phyloP scores from a whole-genome alignment of 2,888 invertebrate species.

The Pterobdella sp. region DNA sequence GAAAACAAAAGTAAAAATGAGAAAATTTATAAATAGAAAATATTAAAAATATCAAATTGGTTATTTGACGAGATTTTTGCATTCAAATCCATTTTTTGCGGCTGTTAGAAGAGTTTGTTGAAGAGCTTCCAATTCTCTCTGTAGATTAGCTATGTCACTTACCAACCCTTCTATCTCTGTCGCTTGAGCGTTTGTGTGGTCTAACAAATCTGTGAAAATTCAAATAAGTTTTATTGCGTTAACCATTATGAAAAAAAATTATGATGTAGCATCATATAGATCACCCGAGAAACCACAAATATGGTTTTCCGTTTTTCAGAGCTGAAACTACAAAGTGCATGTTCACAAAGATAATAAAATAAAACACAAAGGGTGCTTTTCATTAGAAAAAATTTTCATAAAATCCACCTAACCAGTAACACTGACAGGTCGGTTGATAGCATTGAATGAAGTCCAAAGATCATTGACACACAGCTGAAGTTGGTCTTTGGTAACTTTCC shows the following conservation, averaged over 20 bases:
- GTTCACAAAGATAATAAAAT: conserved; percentile 1
- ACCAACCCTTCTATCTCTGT: conserved; percentile 9
- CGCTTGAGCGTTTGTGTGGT: conserved; percentile 3
- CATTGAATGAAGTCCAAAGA: conserved; percentile 21
- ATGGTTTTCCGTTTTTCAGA: too few species aligned
- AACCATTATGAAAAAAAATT: too few species aligned
- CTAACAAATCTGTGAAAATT: neutral
- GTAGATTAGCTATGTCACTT: conserved; percentile 10
- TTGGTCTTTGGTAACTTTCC: neutral
- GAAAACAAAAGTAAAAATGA: neutral
- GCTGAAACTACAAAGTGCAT: too few species aligned
- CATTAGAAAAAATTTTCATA: too few species aligned
- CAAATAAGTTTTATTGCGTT: neutral
- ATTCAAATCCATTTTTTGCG: neutral
- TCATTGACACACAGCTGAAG: conserved; percentile 19
- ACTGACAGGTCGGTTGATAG: conserved; percentile 18
- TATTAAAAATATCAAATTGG: neutral
- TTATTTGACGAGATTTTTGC: neutral
- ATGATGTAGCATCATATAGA: too few species aligned
- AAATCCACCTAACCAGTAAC: neutral
- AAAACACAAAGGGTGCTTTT: neutral
- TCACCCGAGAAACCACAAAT: too few species aligned
- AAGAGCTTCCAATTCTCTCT: conserved; percentile 19
- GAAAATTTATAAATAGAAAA: neutral
- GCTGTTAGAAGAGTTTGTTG: neutral